Conservation (phyloP, 2,888 invertebrate genomes). For the Loripinus fragilis region DNA sequence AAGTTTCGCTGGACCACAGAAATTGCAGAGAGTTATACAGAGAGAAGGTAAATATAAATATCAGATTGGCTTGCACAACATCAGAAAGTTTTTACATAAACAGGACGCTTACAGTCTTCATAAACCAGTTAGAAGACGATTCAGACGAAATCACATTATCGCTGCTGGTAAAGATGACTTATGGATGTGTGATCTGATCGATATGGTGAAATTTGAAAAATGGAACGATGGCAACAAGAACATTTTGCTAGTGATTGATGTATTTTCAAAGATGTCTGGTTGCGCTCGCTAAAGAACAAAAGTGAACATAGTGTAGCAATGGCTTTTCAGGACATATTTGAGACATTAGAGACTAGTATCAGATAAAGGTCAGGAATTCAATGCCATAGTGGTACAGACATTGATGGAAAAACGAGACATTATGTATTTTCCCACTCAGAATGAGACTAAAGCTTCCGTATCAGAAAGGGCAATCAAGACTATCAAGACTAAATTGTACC, state of each 20-base stretch:
- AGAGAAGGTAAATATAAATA: conserved; percentile 21
- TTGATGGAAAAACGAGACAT: no score
- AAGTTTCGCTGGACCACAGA: conserved; percentile 34
- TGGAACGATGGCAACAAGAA: conserved; percentile 32
- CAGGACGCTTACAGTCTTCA: no score
- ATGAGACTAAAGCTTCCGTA: no score
- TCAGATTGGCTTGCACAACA: conserved; percentile 24
- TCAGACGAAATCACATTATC: conserved; percentile 15
- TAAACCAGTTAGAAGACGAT: conserved; percentile 8
- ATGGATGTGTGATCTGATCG: conserved; percentile 45
- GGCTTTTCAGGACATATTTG: conserved; percentile 35
- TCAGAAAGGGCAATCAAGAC: no score
- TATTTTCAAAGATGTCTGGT: conserved; percentile 44
- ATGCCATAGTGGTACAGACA: no score
- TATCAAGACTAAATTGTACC: no score
- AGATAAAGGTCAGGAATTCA: conserved; percentile 27
- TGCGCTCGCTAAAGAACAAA: conserved; percentile 21
- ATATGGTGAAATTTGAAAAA: conserved; percentile 44
- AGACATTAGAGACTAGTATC: conserved; percentile 16
- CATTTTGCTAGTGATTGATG: conserved; percentile 36
- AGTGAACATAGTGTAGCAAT: conserved; percentile 13
- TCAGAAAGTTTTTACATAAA: no score
- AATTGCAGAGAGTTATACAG: conserved; percentile 14
- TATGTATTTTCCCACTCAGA: no score
- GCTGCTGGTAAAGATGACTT: conserved; percentile 44